These are phyloP conservation scores for Priocnemis perturbator DNA, from an alignment of 2,888 invertebrate species.

Conservation along the genomic window DNA sequence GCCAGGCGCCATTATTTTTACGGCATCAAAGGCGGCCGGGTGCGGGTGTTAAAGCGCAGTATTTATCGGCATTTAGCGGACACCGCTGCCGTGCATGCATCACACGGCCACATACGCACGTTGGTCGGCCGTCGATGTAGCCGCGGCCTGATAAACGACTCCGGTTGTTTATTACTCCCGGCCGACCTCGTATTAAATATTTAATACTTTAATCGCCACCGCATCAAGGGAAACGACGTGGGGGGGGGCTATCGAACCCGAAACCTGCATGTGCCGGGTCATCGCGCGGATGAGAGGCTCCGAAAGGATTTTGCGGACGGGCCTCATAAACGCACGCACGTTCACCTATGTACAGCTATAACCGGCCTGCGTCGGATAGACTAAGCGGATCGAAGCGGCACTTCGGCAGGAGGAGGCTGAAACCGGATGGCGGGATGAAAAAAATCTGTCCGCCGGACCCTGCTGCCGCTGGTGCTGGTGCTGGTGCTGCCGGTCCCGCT, in stretches of 20 bases:
- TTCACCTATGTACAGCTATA: not conserved
- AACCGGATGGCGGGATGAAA: constrained; percentile 10
- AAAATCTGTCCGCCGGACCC: not conserved
- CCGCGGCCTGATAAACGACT: constrained; percentile 38
- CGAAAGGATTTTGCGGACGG: constrained; percentile 21
- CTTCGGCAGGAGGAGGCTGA: not conserved
- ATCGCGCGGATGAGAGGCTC: not conserved
- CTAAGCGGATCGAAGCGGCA: constrained; percentile 28
- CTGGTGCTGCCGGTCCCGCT: not conserved
- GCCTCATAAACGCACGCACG: not conserved
- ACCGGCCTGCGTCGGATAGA: not conserved
- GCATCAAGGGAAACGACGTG: constrained; percentile 12
- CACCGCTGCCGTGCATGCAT: not conserved
- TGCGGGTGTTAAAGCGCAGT: constrained; percentile 1
- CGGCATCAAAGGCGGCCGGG: not conserved
- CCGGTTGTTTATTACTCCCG: constrained; percentile 31
- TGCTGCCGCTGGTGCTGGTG: no score
- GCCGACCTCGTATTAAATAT: constrained; percentile 47
- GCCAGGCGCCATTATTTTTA: not conserved
- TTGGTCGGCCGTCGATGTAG: not conserved
- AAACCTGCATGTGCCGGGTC: not conserved
- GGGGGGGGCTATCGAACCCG: constrained; percentile 1
- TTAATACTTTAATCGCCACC: constrained; percentile 54
- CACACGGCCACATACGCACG: not conserved
- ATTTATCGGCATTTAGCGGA: constrained; percentile 44